A percentile compares a stretch with the other conserved stretches of the same genome.
Conservation (phyloP, 2,113 vertebrate genomes). For the Pelusios castaneus region DNA sequence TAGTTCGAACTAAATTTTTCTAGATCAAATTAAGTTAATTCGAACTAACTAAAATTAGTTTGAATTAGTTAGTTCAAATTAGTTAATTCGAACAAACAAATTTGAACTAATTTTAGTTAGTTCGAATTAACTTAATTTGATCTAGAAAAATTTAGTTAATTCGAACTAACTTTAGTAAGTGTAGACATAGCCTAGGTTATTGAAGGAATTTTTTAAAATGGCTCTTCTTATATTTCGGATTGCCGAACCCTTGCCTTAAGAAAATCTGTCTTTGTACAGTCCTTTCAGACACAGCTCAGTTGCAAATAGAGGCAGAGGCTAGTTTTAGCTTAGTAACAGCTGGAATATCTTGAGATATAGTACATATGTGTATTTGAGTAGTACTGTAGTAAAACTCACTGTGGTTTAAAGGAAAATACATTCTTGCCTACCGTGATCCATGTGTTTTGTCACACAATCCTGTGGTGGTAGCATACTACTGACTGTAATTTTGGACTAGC, state of each 20-base stretch:
- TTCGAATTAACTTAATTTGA: no score
- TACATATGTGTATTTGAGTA: conserved; percentile 70
- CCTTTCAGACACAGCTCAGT: conserved; percentile 69
- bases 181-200: no score
- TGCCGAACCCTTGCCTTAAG: conserved; percentile 70
- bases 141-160: no score
- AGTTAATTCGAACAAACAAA: no score
- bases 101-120: no score
- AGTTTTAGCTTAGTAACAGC: conserved; percentile 72
- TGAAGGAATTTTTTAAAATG: no score
- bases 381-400: conserved; percentile 70
- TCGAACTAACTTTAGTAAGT: no score
- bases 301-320: conserved; percentile 64
- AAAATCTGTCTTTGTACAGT: conserved; percentile 64
- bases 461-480: conserved; percentile 73
- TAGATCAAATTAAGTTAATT: no score
- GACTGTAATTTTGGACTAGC: conserved; percentile 69
- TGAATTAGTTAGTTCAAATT: no score
- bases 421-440: conserved; percentile 66
- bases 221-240: no score
- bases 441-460: conserved; percentile 71
- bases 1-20: no score
- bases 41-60: no score
- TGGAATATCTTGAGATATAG: conserved; percentile 65
- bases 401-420: conserved; percentile 61